Evolutionary conservation across 1,140 invertebrate genomes (phyloP), one percentile per base, ranked within the genome.

Genomic region (Brachystomella parvula): DNA sequence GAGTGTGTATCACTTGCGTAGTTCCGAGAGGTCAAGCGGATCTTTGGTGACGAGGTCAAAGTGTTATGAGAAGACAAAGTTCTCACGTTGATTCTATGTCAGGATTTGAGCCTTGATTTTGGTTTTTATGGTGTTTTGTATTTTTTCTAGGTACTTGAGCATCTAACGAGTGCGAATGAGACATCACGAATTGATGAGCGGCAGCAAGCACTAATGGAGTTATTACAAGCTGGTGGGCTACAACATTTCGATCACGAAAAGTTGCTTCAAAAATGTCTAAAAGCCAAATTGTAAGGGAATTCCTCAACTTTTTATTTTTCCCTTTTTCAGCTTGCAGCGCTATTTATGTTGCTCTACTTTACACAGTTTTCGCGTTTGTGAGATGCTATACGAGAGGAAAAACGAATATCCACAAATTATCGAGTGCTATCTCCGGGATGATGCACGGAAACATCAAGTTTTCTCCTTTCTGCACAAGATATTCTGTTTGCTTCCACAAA

Each of bases 121-220:
- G 39, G 39, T 44, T 44, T 44, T n/a, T 44, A 12, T n/a, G n/a
- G n/a, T n/a, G 39, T 12, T 44, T 44, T 74, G 26, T 74, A n/a
- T n/a, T n/a, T 76, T 66, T 71, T 72, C 21, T 69, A 81, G 75
- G 80, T 82, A 19, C 71, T 83, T 28, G 77, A 81, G 57, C 78
- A 79, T 72, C 73, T 83, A 24, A 79, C 78, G 66, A 78, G 83
- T 73, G 79, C 82, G 66, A 59, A 78, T 76, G 78, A 79, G 75
- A 75, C 79, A 77, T 76, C 82, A 47, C 79, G 83, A 56, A 80
- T 84, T 63, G 84, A 86, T 69, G 89, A 92, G 74, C 80, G 88
- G 58, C 89, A 94, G 76, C 88, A 89, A 73, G 87, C 89, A 3
- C 80, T 92, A 75, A 76, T 93, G 61, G 87, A 89, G 76, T 77